A percentile compares a stretch with the other conserved stretches of the same genome.
Evolutionary conservation across 2,797 vertebrate genomes (phyloP).

Genomic region (Crenichthys baileyi): DNA sequence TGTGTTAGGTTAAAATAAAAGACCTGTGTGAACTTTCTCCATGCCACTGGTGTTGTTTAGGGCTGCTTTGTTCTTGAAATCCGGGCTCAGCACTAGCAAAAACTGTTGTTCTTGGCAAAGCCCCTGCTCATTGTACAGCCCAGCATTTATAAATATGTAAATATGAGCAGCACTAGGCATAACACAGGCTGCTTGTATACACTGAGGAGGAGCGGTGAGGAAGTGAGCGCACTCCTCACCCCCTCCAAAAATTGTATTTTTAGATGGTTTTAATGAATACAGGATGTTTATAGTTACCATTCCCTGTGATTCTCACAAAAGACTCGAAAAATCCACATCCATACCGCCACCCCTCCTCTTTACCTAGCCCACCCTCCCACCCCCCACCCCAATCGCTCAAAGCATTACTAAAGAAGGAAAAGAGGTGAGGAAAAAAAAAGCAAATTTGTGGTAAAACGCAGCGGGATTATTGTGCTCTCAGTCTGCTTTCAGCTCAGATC

Average conservation of each 20-base stretch:
- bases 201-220: slow-evolving; percentile 68
- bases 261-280: slow-evolving; percentile 89
- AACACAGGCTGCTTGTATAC: slow-evolving; percentile 67
- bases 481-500: slow-evolving; percentile 77
- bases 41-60: slow-evolving; percentile 63
- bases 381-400: slow-evolving; percentile 65
- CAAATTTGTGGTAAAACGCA: slow-evolving; percentile 77
- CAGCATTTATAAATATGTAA: slow-evolving; percentile 87
- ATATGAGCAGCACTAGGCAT: slow-evolving; percentile 75
- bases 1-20: background rate
- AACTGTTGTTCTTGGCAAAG: slow-evolving; percentile 83
- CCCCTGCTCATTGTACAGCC: slow-evolving; percentile 81
- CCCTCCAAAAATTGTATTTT: slow-evolving; percentile 80
- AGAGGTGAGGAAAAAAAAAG: slow-evolving; percentile 55
- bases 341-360: slow-evolving; percentile 62
- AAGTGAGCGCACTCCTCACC: slow-evolving; percentile 52
- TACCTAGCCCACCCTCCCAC: slow-evolving; percentile 55
- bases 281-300: slow-evolving; percentile 88
- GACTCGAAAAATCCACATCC: slow-evolving; percentile 82
- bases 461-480: slow-evolving; percentile 75
- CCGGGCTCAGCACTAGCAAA: slow-evolving; percentile 69
- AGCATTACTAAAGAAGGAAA: slow-evolving; percentile 73
- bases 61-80: slow-evolving; percentile 76
- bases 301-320: slow-evolving; percentile 85
- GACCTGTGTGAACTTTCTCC: slow-evolving; percentile 20